Conservation (phyloP, 2,113 vertebrate genomes). For the Lathamus discolor region DNA sequence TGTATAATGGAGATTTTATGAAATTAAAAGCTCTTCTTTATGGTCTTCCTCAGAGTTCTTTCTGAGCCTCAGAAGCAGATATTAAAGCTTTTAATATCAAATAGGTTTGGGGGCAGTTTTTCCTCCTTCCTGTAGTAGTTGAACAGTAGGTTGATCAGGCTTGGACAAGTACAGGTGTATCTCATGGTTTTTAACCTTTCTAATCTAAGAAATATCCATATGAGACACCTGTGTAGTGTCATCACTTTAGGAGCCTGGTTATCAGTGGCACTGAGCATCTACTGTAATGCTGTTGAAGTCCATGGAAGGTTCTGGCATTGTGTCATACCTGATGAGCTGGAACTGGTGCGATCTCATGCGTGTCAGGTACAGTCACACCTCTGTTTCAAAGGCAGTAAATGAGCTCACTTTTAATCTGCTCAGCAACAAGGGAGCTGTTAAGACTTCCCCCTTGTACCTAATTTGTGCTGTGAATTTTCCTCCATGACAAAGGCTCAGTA, state of each 20-base stretch:
- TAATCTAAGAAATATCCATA: not conserved
- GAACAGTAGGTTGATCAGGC: not conserved
- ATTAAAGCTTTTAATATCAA: not conserved
- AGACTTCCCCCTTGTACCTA: not conserved
- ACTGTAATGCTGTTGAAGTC: fast-evolving
- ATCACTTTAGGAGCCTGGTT: not conserved
- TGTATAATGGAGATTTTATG: not conserved
- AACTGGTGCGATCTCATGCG: fast-evolving
- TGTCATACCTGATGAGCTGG: not conserved
- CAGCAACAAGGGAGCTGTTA: not conserved
- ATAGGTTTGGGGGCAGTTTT: not conserved
- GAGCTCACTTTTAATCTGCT: not conserved
- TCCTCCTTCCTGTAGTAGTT: not conserved
- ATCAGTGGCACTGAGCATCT: not conserved
- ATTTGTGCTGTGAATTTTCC: not conserved
- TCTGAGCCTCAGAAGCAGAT: not conserved
- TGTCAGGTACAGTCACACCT: not conserved
- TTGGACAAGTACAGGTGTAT: not conserved
- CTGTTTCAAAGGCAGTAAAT: not conserved
- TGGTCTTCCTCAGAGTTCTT: not conserved
- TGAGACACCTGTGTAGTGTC: not conserved
- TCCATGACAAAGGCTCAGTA: not conserved
- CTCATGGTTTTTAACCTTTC: not conserved
- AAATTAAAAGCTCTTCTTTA: not conserved
- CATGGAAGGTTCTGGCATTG: not conserved